Evolutionary conservation across 2,888 invertebrate genomes (phyloP), one percentile per base, ranked within the genome.

Genomic region (Thysanoteuthis rhombus): DNA sequence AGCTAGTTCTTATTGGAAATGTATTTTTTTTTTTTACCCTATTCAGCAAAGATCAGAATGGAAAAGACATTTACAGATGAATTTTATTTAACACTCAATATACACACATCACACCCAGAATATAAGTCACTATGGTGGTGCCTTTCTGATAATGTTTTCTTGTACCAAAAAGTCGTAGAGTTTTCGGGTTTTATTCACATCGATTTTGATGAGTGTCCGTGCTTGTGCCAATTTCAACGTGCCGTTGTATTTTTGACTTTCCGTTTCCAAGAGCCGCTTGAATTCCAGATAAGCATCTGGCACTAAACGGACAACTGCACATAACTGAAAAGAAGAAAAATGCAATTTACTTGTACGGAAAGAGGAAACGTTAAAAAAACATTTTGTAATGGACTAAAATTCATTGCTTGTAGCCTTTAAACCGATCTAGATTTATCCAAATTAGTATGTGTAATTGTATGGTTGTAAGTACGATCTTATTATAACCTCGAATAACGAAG

Each of bases 161-260:
- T 94, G 92, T 98, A 97, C 98, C 98, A 97, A 98, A 98, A 96
- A 96, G 94, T 97, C 97, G 95, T 96, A 97, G 28, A 99, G 98
- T 97, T 98, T 98, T 94, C 99, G 98, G 0, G 99, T 99, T 95
- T 97, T 97, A 97, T 99, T 99, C 4, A 99, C 99, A 97, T 99
- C 99, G 95, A 99, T 99, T 97, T 99, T 99, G 89, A 99, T 98
- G 92, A 99, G 97, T 91, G 98, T 98, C 93, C 99, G 97, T 0
- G 99, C 99, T 96, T 98, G 98, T 3, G 98, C 98, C 94, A 99
- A 97, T 94, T 98, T 98, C 16, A 99, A 97, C 92, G 94, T 95
- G 94, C 98, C 98, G 0, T 98, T 98, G 25, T 45, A 52, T 97
- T 98, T 98, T 94, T 98, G 97, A 97, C 98, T 98, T 96, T 99